Conservation (phyloP, 2,797 vertebrate species). For the Chelonia mydas region DNA sequence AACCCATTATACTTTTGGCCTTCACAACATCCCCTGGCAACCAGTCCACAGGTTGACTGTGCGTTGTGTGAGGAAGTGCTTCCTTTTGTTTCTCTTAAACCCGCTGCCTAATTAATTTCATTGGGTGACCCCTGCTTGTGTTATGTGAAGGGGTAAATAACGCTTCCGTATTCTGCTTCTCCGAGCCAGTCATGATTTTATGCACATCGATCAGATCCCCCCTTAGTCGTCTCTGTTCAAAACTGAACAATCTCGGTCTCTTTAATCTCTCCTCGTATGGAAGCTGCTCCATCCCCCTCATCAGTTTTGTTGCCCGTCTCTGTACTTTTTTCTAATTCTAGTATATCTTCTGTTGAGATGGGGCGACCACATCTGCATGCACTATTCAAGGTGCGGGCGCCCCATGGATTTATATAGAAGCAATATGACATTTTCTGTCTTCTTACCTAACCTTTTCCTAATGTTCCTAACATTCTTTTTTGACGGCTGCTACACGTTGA, state of each 20-base stretch:
- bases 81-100: background rate
- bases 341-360: background rate
- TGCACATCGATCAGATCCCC: background rate
- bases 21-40: background rate
- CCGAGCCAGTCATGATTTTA: background rate
- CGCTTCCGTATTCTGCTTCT: background rate
- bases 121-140: background rate
- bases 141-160: background rate
- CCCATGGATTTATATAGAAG: background rate
- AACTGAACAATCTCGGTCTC: background rate
- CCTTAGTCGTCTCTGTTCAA: background rate
- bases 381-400: background rate
- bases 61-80: background rate
- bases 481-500: background rate
- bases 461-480: background rate
- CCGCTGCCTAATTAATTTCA: background rate
- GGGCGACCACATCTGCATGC: background rate
- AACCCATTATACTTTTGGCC: background rate
- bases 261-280: background rate
- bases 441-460: background rate
- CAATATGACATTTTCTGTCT: background rate
- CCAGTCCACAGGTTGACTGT: background rate
- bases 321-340: background rate
- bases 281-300: background rate
- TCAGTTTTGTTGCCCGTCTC: background rate